Evolutionary conservation across 2,113 vertebrate genomes (phyloP).

Genomic region (Pogona vitticeps): DNA sequence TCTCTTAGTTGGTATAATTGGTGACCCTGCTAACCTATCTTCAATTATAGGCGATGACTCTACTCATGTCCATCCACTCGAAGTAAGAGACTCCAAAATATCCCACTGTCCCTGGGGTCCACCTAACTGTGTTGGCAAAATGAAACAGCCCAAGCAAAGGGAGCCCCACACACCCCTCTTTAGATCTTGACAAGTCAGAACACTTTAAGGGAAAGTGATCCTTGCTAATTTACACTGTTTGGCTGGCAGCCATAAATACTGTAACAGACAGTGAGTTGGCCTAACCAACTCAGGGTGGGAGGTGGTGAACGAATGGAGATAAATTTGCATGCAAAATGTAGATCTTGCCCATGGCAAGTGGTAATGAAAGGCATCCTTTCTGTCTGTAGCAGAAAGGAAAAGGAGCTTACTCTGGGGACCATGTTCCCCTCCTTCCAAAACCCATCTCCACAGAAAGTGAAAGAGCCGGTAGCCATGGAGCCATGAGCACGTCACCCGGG

Average conservation of each 20-base stretch:
- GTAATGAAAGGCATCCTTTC: not conserved
- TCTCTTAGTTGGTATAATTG: not conserved
- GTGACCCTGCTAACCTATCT: not conserved
- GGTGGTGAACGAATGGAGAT: fast-evolving
- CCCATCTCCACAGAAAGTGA: not conserved
- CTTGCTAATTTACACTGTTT: not conserved
- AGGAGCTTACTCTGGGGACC: not conserved
- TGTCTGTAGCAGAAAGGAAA: not conserved
- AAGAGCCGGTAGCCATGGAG: not conserved
- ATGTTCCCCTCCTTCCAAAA: not conserved
- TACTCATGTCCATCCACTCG: not conserved
- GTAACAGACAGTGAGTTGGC: not conserved
- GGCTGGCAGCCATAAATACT: not conserved
- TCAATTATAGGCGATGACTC: not conserved
- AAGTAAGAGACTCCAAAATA: not conserved
- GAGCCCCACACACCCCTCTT: not conserved
- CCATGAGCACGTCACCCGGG: not conserved
- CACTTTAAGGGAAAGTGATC: not conserved
- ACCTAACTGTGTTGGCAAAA: not conserved
- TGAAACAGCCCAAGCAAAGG: not conserved
- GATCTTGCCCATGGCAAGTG: not conserved
- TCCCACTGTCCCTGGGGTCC: not conserved
- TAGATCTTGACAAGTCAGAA: conserved; percentile 6
- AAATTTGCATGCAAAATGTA: fast-evolving
- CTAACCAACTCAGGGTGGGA: not conserved